A percentile compares a stretch with the other conserved stretches of the same genome.
Evolutionary conservation across 2,797 vertebrate genomes (phyloP).

Genomic region (Scomberomorus guttatus): DNA sequence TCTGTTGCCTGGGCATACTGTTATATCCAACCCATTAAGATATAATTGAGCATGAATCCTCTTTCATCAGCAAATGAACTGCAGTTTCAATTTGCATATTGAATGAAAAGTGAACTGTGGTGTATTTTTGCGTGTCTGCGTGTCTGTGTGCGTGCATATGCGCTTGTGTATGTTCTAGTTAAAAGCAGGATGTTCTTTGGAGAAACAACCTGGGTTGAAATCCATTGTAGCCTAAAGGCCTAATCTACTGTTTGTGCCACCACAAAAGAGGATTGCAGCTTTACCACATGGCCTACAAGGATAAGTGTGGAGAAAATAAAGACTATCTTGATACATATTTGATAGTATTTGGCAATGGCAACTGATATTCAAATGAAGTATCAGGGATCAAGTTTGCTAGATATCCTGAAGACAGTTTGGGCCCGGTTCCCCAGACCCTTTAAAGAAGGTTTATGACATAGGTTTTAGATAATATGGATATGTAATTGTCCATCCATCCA

Average conservation of each 20-base stretch:
- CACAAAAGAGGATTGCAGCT: constrained; percentile 58
- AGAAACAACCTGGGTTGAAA: constrained; percentile 67
- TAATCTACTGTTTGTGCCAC: constrained; percentile 62
- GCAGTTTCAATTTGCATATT: constrained; percentile 79
- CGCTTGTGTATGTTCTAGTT: constrained; percentile 46
- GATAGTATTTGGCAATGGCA: constrained; percentile 31
- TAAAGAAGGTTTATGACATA: not conserved
- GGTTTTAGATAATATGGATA: not conserved
- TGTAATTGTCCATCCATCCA: not conserved
- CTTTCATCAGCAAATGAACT: constrained; percentile 82
- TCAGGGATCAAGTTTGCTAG: constrained; percentile 30
- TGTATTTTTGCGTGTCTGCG: constrained; percentile 4
- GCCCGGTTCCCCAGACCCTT: not conserved
- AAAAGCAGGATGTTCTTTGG: constrained; percentile 61
- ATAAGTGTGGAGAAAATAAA: constrained; percentile 34
- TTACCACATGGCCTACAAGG: constrained; percentile 23
- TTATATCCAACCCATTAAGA: constrained; percentile 77
- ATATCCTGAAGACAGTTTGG: constrained; percentile 17
- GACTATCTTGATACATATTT: constrained; percentile 25
- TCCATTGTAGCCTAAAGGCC: constrained; percentile 54
- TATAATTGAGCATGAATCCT: constrained; percentile 79
- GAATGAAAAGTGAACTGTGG: constrained; percentile 68
- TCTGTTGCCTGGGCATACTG: constrained; percentile 54
- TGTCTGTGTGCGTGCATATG: not conserved
- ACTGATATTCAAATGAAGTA: constrained; percentile 13